Conservation (phyloP, 2,888 invertebrate genomes). For the Subacronicta megacephala region DNA sequence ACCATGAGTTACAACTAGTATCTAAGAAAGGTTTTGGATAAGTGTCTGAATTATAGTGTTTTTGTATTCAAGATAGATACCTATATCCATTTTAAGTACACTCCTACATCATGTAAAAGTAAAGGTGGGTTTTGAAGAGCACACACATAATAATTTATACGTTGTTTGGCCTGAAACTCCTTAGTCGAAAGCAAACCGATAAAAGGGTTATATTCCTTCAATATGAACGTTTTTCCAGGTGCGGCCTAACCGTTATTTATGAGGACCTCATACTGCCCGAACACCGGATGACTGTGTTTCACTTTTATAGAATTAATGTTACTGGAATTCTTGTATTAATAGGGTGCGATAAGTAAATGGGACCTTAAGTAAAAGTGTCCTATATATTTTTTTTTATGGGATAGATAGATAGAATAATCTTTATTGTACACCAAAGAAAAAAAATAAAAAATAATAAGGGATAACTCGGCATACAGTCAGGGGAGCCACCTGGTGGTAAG, state of each 20-base stretch:
- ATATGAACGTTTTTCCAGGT: conserved; percentile 65
- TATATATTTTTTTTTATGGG: too few relatives aligned
- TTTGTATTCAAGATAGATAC: background rate
- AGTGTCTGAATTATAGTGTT: too few relatives aligned
- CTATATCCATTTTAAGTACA: background rate
- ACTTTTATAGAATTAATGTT: conserved; percentile 71
- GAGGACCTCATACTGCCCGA: conserved; percentile 63
- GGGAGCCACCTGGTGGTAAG: too few relatives aligned
- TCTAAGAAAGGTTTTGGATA: too few relatives aligned
- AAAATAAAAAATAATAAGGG: too few relatives aligned
- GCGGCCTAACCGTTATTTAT: conserved; percentile 74
- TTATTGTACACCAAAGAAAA: too few relatives aligned
- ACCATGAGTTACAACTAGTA: too few relatives aligned
- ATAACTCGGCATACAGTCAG: too few relatives aligned
- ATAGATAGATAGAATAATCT: too few relatives aligned
- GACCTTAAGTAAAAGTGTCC: conserved; percentile 18
- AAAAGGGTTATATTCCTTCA: conserved; percentile 58
- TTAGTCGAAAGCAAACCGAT: conserved; percentile 55
- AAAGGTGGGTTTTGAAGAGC: conserved; percentile 27
- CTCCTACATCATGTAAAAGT: conserved; percentile 15
- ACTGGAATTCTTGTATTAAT: conserved; percentile 57
- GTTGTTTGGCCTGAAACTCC: conserved; percentile 32
- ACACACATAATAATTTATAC: conserved; percentile 5
- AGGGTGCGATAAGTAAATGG: conserved; percentile 10
- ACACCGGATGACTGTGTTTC: conserved; percentile 65